These are phyloP conservation scores for Notothenia coriiceps DNA, from an alignment of 2,113 vertebrate genomes.

Conservation along the genomic window DNA sequence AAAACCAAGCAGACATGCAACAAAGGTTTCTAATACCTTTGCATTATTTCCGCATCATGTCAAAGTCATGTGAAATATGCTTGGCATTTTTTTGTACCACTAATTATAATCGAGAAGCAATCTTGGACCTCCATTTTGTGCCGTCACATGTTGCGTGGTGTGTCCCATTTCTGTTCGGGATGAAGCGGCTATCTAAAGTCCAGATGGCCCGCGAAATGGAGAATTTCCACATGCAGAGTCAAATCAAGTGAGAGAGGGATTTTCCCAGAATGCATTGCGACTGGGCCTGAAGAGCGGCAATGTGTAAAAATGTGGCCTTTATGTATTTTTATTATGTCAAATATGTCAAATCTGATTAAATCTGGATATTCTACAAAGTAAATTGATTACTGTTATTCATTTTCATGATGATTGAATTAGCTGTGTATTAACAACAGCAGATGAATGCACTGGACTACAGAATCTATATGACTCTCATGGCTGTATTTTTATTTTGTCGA, in stretches of 20 bases:
- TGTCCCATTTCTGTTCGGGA: slow-evolving; percentile 28
- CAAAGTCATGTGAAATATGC: too few species aligned
- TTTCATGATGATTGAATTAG: background rate
- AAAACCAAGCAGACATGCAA: background rate
- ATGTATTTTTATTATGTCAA: background rate
- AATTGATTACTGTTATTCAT: background rate
- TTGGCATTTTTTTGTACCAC: background rate
- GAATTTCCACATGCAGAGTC: slow-evolving; percentile 31
- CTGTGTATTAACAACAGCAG: background rate
- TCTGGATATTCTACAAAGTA: background rate
- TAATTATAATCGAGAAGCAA: background rate
- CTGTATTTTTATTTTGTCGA: background rate
- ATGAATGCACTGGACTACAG: background rate
- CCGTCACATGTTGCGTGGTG: background rate
- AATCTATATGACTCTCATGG: background rate
- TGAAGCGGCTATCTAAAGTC: slow-evolving; percentile 21
- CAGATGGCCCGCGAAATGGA: slow-evolving; percentile 40
- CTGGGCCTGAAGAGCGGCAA: background rate
- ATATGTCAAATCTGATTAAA: background rate
- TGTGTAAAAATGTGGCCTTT: background rate
- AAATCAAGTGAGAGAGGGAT: slow-evolving; percentile 11
- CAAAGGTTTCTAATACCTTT: background rate
- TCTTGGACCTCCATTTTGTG: slow-evolving; percentile 17
- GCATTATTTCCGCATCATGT: background rate
- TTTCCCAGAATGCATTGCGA: slow-evolving; percentile 14